Base-by-base conservation (phyloP, 2,888 invertebrate species). In the Hirudinaria manillensis region DNA sequence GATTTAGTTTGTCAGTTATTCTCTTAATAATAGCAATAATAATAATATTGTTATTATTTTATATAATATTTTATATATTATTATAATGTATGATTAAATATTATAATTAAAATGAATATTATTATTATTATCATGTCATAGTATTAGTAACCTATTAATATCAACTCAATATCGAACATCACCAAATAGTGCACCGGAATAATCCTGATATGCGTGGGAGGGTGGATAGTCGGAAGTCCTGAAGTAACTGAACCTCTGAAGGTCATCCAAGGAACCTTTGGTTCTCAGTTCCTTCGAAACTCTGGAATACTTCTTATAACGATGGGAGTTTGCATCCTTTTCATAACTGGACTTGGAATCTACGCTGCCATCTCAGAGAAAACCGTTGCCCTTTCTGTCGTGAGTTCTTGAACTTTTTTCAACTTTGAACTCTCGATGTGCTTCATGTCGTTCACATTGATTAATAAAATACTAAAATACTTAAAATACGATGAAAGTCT, bases 251-350 rank as follows among this genome's bases (percentile, higher is more conserved):
- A 70, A n/a, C 67, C 66, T 27, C 4, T 74, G 34, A 45, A 67
- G 45, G 34, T 66, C 38, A 19, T 27, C n/a, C 24, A 61, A 27
- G 61, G 61, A 61, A 61, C 61, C 10, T 68, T 36, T 38, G 72
- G 74, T 1, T 53, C 74, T 21, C 4, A 1, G 21, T 74, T 74
- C 24, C 68, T 70, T 16, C 67, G 74, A 10, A 71, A 70, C 29
- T 55, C 76, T 0, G 74, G 70, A 24, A 76, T 76, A 24, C 34
- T 76, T 2, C 71, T 76, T n/a, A 76, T 76, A 16, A 36, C 68
- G 27, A 74, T 76, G 61, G 76, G 76, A 0, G 74, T 68, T 27
- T 32, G 70, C 24, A 65, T 76, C n/a, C 16, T 76, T 1, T 36
- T 76, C 68, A 45, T 74, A 6, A 72, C 76, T 1, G 55, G 68